Evolutionary conservation across 1,140 invertebrate genomes (phyloP).

Genomic region (Drosophila athabasca): DNA sequence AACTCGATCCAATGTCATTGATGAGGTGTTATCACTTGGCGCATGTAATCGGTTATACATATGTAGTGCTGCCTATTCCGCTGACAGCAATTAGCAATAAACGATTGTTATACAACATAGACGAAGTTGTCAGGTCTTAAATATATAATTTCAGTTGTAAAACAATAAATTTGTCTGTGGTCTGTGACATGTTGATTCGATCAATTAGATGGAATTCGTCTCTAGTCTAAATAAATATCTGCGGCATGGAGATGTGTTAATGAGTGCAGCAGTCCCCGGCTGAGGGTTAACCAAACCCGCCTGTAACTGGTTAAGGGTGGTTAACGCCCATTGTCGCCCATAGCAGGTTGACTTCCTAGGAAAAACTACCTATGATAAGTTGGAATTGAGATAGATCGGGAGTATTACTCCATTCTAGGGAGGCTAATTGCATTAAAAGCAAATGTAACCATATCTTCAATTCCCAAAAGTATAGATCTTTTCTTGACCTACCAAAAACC

Average conservation of each 20-base stretch:
- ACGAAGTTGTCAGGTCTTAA: conserved; percentile 39
- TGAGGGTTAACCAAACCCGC: conserved; percentile 41
- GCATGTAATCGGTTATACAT: conserved; percentile 11
- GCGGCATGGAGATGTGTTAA: conserved; percentile 58
- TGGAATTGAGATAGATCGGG: neutral
- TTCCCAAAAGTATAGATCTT: too few relatives aligned
- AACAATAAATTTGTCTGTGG: conserved; percentile 71
- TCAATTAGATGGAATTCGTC: conserved; percentile 60
- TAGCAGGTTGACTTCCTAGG: conserved; percentile 3
- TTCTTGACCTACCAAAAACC: too few relatives aligned
- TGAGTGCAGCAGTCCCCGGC: conserved; percentile 32
- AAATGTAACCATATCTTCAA: too few relatives aligned
- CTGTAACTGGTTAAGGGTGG: conserved; percentile 51
- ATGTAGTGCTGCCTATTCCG: conserved; percentile 21
- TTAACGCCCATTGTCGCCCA: neutral
- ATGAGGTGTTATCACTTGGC: conserved; percentile 9
- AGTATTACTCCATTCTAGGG: neutral
- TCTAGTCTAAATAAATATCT: conserved; percentile 32
- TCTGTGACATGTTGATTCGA: conserved; percentile 34
- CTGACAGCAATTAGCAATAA: conserved; percentile 53
- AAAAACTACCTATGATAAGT: conserved; percentile 7
- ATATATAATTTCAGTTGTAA: conserved; percentile 61
- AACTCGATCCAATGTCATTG: conserved; percentile 10
- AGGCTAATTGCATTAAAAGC: too few relatives aligned
- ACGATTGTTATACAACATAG: conserved; percentile 38